phyloP scores from a whole-genome alignment of 1,140 invertebrate genomes.

The Portunus trituberculatus region DNA sequence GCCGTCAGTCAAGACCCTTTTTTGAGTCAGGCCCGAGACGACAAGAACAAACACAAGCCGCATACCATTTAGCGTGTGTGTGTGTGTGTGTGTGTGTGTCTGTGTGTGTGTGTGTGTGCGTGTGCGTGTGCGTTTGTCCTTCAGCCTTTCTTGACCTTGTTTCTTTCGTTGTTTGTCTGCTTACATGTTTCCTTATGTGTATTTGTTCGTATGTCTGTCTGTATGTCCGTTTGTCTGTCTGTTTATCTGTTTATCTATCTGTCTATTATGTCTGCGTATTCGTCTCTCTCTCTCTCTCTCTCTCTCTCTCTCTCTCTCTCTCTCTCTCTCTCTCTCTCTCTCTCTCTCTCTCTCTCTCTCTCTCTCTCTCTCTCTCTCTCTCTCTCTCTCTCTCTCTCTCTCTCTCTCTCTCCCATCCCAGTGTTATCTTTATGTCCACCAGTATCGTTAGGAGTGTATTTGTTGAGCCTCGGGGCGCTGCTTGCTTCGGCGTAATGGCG shows the following conservation, averaged over 20 bases:
- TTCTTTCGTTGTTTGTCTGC: too few relatives aligned
- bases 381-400: constrained; percentile 45
- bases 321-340: constrained; percentile 39
- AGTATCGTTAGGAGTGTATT: neutral
- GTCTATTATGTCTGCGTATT: too few relatives aligned
- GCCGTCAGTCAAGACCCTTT: too few relatives aligned
- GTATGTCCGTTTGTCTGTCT: neutral
- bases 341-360: constrained; percentile 52
- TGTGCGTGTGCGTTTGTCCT: too few relatives aligned
- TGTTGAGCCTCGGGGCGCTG: neutral
- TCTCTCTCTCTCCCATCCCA: neutral
- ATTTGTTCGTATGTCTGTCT: neutral
- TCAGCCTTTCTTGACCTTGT: too few relatives aligned
- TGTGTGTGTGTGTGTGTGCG: too few relatives aligned
- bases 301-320: constrained; percentile 27
- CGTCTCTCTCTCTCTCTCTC: neutral
- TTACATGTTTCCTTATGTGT: too few relatives aligned
- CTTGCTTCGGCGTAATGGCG: neutral
- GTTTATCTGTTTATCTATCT: too few relatives aligned
- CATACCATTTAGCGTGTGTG: neutral
- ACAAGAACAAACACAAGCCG: too few relatives aligned
- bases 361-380: constrained; percentile 52
- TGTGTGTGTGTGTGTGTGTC: neutral
- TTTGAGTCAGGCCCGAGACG: too few relatives aligned
- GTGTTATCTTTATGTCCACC: too few relatives aligned